Base-by-base conservation (phyloP, 2,113 vertebrate genomes). In the Corythoichthys intestinalis region DNA sequence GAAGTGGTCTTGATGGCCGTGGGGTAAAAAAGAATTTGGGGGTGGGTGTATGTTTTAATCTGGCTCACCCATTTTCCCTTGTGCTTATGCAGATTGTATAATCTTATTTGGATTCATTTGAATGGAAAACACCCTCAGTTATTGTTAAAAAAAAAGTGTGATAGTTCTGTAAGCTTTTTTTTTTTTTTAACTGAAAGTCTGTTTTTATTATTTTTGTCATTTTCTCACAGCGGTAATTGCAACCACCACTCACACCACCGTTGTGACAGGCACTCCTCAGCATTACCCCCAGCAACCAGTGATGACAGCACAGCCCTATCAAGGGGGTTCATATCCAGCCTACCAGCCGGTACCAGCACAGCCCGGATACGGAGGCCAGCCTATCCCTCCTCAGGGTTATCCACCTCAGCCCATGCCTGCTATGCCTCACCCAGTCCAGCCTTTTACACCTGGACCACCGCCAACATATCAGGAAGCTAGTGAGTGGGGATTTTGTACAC, bases 381-480 rank as follows among this genome's bases (percentile, higher is more conserved):
- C 77, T 0, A 66, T 90, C 87, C 88, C 87, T 0, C 91, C 41
- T 3, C 61, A 76, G 67, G 86, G 78, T 0, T 86, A 87, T 0
- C 93, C 92, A 6, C 87, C 92, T 63, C 92, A 93, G 12, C 91
- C 76, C 61, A 78, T 80, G 71, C 47, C 75, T n/a, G 8, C 65
- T 6, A 80, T 87, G 7, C 82, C 91, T 0, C 94, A 94, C 77
- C 93, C 87, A 0, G 76, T 78, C 0, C 94, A 94, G 11, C 69
- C 61, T 2, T 93, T 91, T 57, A 85, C 83, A 9, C 89, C 93
- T 74, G 94, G 92, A 72, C 94, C 90, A 0, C 91, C 94, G 2
- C 96, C 95, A 0, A 88, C 96, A 1, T 98, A 97, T 74, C 93
- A 94, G 13, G 95, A 97, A 83, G 93, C 92, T 0, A 53, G 94